Base-by-base conservation (phyloP, 1,140 invertebrate species). In the Psix sp. region DNA sequence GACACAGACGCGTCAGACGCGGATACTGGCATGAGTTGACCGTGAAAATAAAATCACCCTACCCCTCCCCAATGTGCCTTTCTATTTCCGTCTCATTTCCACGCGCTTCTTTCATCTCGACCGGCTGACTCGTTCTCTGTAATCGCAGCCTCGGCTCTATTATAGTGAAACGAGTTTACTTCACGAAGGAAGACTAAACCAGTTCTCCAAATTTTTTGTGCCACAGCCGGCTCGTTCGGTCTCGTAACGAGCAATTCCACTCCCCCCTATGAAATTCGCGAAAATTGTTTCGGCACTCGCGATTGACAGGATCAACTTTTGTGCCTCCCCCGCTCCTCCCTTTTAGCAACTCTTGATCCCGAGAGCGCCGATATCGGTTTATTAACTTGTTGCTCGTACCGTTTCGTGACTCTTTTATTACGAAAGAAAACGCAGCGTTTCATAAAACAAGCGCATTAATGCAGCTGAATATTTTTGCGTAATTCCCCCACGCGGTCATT, bases 11-110 rank as follows among this genome's bases (percentile, higher is more conserved):
- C 36, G 29, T 49, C 21, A 52, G 49, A 33, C 43, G 26, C 42
- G 48, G 36, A 54, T 56, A 43, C 36, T 49, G 49, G 39, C 7
- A 65, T 35, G 48, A 51, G 70, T 48, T 66, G 70, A 60, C 71
- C 71, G 40, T 74, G 71, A 67, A 74, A 67, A 74, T 68, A 48
- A 68, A 74, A 67, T 74, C 68, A 51, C 71, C 59, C n/a, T n/a
- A n/a, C 59, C 52, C 52, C 52, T 54, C 48, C 54, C 48, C 59
- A 17, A 20, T 38, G 10, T 16, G 10, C 49, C 1, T 18, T 11
- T 21, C 16, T 31, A 4, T 20, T n/a, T 45, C 26, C 13, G 11
- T 15, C 11, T 38, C 49, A 11, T 36, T 36, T 11, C n/a, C 14
- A 15, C 40, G 18, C 36, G 24, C 16, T 40, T 13, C 13, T 36